These are phyloP conservation scores for Lepidochitona cinerea DNA, from an alignment of 2,888 invertebrate genomes.

Conservation along the genomic window DNA sequence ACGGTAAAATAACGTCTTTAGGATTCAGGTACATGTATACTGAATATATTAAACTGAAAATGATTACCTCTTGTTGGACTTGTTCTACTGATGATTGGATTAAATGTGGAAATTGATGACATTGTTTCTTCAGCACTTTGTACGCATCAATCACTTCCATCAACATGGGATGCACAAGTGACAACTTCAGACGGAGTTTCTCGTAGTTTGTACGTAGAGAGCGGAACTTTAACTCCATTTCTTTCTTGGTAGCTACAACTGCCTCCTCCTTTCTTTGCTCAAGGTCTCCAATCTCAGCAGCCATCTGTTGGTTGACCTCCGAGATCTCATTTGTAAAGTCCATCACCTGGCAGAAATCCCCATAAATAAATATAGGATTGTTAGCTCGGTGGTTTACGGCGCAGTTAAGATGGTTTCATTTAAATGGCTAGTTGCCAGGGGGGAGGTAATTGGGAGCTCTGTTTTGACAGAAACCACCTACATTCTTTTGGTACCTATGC, in stretches of 20 bases:
- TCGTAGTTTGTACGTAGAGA: slow-evolving; percentile 33
- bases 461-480: no score
- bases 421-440: no score
- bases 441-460: no score
- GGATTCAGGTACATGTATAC: no score
- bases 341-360: not conserved
- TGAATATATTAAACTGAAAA: no score
- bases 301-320: not conserved
- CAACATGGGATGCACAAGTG: slow-evolving; percentile 35
- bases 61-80: slow-evolving; percentile 38
- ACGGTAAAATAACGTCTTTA: no score
- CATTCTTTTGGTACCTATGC: no score
- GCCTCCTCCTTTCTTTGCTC: slow-evolving; percentile 14
- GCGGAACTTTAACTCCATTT: slow-evolving; percentile 27
- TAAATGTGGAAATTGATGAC: slow-evolving; percentile 43
- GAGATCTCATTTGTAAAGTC: not conserved
- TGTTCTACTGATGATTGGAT: slow-evolving; percentile 39
- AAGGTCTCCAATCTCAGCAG: not conserved
- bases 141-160: slow-evolving; percentile 43
- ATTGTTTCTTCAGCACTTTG: slow-evolving; percentile 43
- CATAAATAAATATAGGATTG: no score
- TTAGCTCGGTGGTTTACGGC: no score
- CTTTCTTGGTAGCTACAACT: slow-evolving; percentile 22
- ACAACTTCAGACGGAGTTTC: slow-evolving; percentile 28
- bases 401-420: no score